Evolutionary conservation across 1,140 invertebrate genomes (phyloP).

Genomic region (Metaphire vulgaris): DNA sequence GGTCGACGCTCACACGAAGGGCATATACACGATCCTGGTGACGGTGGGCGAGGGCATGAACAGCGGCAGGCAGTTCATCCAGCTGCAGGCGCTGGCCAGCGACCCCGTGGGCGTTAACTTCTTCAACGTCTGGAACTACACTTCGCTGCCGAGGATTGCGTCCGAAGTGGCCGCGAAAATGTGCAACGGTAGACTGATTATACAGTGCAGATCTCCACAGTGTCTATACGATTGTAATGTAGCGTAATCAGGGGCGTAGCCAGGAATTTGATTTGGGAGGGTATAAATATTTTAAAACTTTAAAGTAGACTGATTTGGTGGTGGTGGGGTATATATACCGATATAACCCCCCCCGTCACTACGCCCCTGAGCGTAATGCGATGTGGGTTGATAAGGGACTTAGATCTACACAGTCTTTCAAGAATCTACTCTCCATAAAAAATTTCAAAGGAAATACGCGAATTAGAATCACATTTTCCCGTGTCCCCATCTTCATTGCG

Average conservation of each 20-base stretch:
- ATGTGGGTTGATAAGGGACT: background rate
- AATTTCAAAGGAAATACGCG: background rate
- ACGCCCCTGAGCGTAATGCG: background rate
- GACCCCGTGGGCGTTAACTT: constrained; percentile 25
- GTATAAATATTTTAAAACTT: too few relatives aligned
- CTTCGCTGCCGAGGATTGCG: background rate
- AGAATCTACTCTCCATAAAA: too few relatives aligned
- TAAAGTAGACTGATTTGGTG: too few relatives aligned
- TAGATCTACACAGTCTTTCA: background rate
- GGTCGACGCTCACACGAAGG: constrained; percentile 11
- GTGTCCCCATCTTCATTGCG: too few relatives aligned
- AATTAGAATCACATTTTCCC: too few relatives aligned
- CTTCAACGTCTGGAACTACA: constrained; percentile 23
- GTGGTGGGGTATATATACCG: too few relatives aligned
- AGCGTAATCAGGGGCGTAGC: too few relatives aligned
- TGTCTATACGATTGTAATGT: background rate
- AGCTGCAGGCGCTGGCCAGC: constrained; percentile 20
- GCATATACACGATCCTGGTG: constrained; percentile 20
- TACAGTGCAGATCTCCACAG: background rate
- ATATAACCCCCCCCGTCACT: too few relatives aligned
- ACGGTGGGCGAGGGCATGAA: constrained; percentile 20
- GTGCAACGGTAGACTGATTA: constrained; percentile 22
- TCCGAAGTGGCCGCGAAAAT: constrained; percentile 14
- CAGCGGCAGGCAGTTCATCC: constrained; percentile 23
- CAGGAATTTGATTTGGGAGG: too few relatives aligned